Evolutionary conservation across 2,888 invertebrate species (phyloP).

Genomic region (Hyposoter dolosus): DNA sequence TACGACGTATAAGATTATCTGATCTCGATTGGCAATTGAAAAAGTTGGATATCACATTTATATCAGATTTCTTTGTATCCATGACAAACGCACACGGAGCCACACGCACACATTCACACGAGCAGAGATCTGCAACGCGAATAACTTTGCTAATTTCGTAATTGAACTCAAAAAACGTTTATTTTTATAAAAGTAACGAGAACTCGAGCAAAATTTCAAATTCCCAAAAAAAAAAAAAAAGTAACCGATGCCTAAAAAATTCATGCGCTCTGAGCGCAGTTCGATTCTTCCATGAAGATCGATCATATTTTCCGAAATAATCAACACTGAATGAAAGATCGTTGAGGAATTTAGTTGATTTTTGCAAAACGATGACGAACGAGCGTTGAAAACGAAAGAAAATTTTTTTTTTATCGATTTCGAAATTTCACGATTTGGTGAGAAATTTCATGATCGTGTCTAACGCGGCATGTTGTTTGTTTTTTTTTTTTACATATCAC

Average conservation of each 20-base stretch:
- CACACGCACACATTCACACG: slow-evolving; percentile 26
- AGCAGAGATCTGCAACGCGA: slow-evolving; percentile 1
- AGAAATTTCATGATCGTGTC: background rate
- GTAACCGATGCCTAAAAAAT: background rate
- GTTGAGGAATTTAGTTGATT: background rate
- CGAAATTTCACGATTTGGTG: background rate
- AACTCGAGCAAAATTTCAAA: background rate
- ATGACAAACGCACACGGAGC: slow-evolving; percentile 14
- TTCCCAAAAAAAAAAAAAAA: background rate
- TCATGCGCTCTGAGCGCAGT: background rate
- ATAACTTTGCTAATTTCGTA: slow-evolving; percentile 1
- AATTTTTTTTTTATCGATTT: background rate
- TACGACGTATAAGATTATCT: slow-evolving; percentile 42
- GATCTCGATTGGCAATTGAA: slow-evolving; percentile 66
- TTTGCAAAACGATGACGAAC: background rate
- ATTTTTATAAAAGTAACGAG: background rate
- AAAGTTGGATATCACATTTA: slow-evolving; percentile 71
- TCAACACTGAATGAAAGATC: background rate
- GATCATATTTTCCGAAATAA: background rate
- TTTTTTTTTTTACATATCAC: background rate
- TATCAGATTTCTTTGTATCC: slow-evolving; percentile 58
- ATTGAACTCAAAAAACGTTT: slow-evolving; percentile 1
- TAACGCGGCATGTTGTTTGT: background rate
- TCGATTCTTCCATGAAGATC: background rate
- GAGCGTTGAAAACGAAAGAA: background rate